A percentile compares a stretch with the other conserved stretches of the same genome.
These are phyloP conservation scores for Steinernema carpocapsae DNA, from an alignment of 2,888 invertebrate genomes.

Conservation along the genomic window DNA sequence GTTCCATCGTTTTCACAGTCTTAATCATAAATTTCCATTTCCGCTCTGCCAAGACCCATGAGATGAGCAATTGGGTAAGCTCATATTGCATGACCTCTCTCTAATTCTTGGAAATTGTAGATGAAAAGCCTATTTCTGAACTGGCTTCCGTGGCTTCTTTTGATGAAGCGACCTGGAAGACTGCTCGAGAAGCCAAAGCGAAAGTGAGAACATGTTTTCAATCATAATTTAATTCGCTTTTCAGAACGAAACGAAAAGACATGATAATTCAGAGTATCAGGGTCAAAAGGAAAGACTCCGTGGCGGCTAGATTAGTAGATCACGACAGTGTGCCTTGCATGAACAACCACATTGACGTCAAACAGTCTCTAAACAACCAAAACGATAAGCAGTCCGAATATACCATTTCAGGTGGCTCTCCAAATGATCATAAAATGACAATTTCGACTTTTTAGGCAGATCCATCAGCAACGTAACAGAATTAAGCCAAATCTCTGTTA, in stretches of 20 bases:
- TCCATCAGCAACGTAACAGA: constrained; percentile 21
- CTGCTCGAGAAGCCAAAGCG: constrained; percentile 74
- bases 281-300: constrained; percentile 24
- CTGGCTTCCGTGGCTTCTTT: constrained; percentile 94
- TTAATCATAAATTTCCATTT: constrained; percentile 66
- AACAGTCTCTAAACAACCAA: too few species aligned
- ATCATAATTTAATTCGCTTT: not conserved
- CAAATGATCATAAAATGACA: not conserved
- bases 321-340: not conserved
- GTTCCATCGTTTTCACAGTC: constrained; percentile 66
- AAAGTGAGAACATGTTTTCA: not conserved
- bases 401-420: not conserved
- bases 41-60: constrained; percentile 64
- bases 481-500: not conserved
- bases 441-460: not conserved
- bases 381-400: not conserved
- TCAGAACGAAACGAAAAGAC: not conserved
- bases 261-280: not conserved
- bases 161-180: constrained; percentile 94
- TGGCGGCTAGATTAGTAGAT: constrained; percentile 7
- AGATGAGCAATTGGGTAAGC: constrained; percentile 63
- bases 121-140: constrained; percentile 91
- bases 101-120: constrained; percentile 73
- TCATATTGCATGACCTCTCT: not conserved
- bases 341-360: not conserved